Conservation (phyloP, 2,797 vertebrate species). For the Gila robusta region DNA sequence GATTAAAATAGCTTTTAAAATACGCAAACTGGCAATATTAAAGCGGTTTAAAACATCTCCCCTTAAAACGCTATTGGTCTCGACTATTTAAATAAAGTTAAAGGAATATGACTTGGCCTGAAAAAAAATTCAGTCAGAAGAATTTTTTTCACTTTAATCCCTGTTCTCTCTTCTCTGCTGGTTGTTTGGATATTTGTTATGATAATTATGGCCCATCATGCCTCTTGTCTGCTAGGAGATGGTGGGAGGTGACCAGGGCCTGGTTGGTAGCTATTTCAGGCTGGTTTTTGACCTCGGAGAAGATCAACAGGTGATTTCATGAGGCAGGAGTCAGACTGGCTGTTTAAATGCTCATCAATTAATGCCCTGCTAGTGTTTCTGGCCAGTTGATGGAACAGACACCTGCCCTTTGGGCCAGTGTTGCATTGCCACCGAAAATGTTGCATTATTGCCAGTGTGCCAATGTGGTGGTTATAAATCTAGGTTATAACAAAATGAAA, state of each 20-base stretch:
- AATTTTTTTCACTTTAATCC: too few species aligned
- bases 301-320: slow-evolving; percentile 35
- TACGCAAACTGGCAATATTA: too few species aligned
- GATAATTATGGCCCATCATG: slow-evolving; percentile 50
- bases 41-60: too few species aligned
- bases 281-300: slow-evolving; percentile 35
- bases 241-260: not conserved
- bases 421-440: not conserved
- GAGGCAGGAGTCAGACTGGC: not conserved
- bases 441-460: not conserved
- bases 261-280: slow-evolving; percentile 12
- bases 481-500: not conserved
- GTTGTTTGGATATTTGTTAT: slow-evolving; percentile 60
- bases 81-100: too few species aligned
- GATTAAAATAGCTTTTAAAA: too few species aligned
- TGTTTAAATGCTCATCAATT: not conserved
- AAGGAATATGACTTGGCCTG: too few species aligned
- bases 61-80: too few species aligned
- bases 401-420: not conserved
- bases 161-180: not conserved
- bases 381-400: not conserved
- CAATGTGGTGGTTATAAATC: too few species aligned
- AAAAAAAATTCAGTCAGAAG: too few species aligned
- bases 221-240: not conserved
- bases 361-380: not conserved